phyloP scores from a whole-genome alignment of 2,888 invertebrate species.

The Nasonia oneida region DNA sequence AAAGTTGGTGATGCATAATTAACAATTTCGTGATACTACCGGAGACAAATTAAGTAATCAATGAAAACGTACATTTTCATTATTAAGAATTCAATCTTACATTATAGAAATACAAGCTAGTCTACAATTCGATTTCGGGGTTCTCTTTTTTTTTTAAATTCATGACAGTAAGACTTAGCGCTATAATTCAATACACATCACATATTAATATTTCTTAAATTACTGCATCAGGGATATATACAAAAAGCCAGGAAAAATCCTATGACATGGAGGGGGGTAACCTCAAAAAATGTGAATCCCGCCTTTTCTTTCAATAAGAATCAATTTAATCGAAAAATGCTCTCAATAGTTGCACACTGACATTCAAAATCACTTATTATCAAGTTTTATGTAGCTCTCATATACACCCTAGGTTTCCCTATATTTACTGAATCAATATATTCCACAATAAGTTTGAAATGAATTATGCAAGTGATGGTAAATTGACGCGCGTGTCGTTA shows the following conservation, averaged over 20 bases:
- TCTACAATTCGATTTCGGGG: constrained; percentile 62
- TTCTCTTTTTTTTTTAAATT: constrained; percentile 69
- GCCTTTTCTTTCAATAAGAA: constrained; percentile 53
- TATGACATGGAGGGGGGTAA: constrained; percentile 68
- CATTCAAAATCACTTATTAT: constrained; percentile 38
- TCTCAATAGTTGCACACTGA: constrained; percentile 42
- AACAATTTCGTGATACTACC: constrained; percentile 1
- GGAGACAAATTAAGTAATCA: neutral
- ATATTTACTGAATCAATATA: constrained; percentile 38
- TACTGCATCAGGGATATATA: constrained; percentile 76
- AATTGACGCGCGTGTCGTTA: constrained; percentile 46
- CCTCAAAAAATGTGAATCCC: constrained; percentile 70
- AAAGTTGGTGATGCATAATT: neutral
- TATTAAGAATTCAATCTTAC: constrained; percentile 23
- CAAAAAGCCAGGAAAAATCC: constrained; percentile 77
- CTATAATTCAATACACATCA: constrained; percentile 77
- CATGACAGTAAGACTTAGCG: constrained; percentile 72
- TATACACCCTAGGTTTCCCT: constrained; percentile 26
- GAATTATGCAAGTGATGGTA: constrained; percentile 29
- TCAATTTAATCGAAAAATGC: constrained; percentile 50
- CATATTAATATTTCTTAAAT: constrained; percentile 70
- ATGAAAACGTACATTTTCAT: constrained; percentile 29
- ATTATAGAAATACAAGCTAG: constrained; percentile 45
- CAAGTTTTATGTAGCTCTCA: constrained; percentile 28
- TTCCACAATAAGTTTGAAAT: constrained; percentile 46